These are phyloP conservation scores for Chaenocephalus aceratus DNA, from an alignment of 2,113 vertebrate species.

Conservation along the genomic window DNA sequence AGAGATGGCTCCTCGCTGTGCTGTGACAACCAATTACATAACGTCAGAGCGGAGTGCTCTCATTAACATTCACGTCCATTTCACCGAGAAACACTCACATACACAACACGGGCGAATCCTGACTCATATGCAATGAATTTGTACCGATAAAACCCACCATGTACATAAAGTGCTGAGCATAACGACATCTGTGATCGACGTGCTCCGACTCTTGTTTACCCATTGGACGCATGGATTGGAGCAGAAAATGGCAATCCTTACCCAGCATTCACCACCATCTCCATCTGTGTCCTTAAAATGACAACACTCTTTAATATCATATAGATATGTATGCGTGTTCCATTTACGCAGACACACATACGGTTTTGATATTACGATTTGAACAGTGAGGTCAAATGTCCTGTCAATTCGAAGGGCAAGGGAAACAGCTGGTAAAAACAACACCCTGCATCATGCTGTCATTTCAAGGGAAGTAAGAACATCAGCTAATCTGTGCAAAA, in stretches of 20 bases:
- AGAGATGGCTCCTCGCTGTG: constrained; percentile 71
- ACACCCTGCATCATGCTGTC: constrained; percentile 5
- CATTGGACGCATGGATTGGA: constrained; percentile 32
- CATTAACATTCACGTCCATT: constrained; percentile 68
- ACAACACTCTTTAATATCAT: not conserved
- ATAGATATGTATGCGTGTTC: no score
- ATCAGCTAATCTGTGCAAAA: constrained; percentile 6
- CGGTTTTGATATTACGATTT: not conserved
- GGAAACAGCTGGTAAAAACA: constrained; percentile 18
- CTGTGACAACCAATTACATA: constrained; percentile 81
- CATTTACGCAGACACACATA: not conserved
- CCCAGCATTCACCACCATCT: constrained; percentile 39
- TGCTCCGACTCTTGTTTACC: constrained; percentile 41
- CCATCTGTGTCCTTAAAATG: constrained; percentile 16
- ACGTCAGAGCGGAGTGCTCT: constrained; percentile 67
- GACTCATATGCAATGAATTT: not conserved
- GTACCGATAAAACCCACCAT: not conserved
- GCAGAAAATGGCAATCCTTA: constrained; percentile 45
- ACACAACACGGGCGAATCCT: not conserved
- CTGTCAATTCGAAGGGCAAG: constrained; percentile 8
- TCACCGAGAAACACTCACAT: constrained; percentile 41
- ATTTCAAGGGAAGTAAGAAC: not conserved
- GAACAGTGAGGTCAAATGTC: constrained; percentile 41
- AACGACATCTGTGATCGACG: constrained; percentile 24
- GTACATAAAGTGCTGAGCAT: not conserved